Evolutionary conservation across 2,888 invertebrate genomes (phyloP).

Genomic region (Drosophila mercatorum): DNA sequence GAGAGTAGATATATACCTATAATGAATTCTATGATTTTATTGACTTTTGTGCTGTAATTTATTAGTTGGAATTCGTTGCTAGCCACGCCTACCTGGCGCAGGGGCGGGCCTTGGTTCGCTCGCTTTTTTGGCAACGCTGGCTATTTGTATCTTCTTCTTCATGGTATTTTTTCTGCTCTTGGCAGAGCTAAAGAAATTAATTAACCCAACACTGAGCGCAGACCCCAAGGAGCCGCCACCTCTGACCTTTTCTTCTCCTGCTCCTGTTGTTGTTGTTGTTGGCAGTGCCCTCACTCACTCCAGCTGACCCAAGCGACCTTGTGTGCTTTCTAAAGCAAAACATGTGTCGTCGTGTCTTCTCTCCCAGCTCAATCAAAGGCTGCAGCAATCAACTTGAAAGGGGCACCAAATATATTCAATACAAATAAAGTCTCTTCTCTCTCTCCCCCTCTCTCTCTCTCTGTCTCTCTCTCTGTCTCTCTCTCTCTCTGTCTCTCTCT

Average conservation of each 20-base stretch:
- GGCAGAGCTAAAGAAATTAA: constrained; percentile 65
- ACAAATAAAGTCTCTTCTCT: constrained; percentile 49
- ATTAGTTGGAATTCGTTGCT: constrained; percentile 54
- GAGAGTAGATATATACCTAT: constrained; percentile 39
- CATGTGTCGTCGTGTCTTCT: constrained; percentile 57
- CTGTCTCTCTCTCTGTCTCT: background rate
- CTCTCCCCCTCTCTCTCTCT: background rate
- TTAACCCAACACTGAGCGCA: constrained; percentile 55
- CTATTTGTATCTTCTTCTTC: constrained; percentile 33
- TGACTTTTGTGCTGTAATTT: constrained; percentile 73
- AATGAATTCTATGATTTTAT: constrained; percentile 78
- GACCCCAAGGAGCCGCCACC: constrained; percentile 53
- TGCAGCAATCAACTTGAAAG: constrained; percentile 34
- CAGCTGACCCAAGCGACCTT: constrained; percentile 50
- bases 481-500: background rate
- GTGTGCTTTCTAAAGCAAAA: constrained; percentile 48
- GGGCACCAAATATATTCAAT: constrained; percentile 58
- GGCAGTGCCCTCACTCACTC: background rate
- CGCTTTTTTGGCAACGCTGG: constrained; percentile 52
- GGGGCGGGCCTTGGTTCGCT: constrained; percentile 28
- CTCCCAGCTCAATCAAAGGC: constrained; percentile 65
- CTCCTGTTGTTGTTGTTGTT: background rate
- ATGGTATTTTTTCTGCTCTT: constrained; percentile 21
- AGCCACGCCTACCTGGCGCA: constrained; percentile 54
- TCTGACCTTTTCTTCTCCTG: constrained; percentile 55